These are phyloP conservation scores for Tachina grossa DNA, from an alignment of 2,888 invertebrate genomes.

Conservation along the genomic window DNA sequence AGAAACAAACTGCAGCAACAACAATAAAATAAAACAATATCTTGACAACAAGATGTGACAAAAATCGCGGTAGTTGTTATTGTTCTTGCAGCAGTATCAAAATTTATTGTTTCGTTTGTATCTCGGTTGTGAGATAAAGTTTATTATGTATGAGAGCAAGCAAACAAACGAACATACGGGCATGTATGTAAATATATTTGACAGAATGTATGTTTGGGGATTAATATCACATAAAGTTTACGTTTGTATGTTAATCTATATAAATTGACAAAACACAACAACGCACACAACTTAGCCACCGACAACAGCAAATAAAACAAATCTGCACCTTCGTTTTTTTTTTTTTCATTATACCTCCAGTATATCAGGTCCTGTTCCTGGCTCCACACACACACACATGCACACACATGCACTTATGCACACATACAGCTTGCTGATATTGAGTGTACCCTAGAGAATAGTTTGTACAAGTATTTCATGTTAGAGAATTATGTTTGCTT, in stretches of 20 bases:
- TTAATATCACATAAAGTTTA: conserved; percentile 68
- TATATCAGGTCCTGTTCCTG: conserved; percentile 36
- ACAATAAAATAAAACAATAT: conserved; percentile 37
- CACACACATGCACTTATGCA: neutral
- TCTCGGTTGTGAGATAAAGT: conserved; percentile 53
- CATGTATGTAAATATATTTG: conserved; percentile 5
- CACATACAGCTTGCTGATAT: conserved; percentile 12
- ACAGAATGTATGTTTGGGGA: conserved; percentile 60
- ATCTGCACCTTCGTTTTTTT: conserved; percentile 50
- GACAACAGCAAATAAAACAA: conserved; percentile 10
- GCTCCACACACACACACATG: neutral
- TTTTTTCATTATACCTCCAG: conserved; percentile 18
- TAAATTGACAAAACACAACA: conserved; percentile 51
- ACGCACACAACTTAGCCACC: neutral
- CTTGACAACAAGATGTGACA: conserved; percentile 66
- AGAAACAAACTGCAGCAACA: conserved; percentile 39
- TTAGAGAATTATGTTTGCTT: conserved; percentile 59
- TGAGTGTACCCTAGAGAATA: conserved; percentile 58
- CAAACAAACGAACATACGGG: neutral
- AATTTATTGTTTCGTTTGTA: conserved; percentile 59
- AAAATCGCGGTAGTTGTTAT: conserved; percentile 59
- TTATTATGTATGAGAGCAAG: conserved; percentile 44
- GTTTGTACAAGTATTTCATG: conserved; percentile 50
- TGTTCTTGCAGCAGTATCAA: conserved; percentile 21
- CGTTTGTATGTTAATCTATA: conserved; percentile 61